phyloP scores from a whole-genome alignment of 2,797 vertebrate genomes.

The Melanotaenia nigrans region DNA sequence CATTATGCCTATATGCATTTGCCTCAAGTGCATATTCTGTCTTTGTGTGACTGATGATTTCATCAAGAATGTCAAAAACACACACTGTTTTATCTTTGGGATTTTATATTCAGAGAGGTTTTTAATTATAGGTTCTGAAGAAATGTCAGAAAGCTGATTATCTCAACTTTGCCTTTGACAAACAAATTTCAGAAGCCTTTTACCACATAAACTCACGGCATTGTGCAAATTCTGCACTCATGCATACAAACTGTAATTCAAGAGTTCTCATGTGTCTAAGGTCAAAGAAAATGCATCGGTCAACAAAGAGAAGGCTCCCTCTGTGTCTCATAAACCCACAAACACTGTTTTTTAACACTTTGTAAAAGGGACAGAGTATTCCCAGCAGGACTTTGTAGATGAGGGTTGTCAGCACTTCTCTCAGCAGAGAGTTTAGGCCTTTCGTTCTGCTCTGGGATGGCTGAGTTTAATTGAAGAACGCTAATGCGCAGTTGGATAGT shows the following conservation, averaged over 20 bases:
- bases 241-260: constrained; percentile 27
- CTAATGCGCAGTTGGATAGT: constrained; percentile 74
- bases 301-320: constrained; percentile 46
- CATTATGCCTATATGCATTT: not conserved
- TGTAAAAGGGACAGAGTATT: constrained; percentile 66
- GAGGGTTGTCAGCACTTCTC: constrained; percentile 75
- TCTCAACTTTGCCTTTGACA: constrained; percentile 5
- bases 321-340: constrained; percentile 24
- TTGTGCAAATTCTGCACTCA: constrained; percentile 2
- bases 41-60: constrained; percentile 18
- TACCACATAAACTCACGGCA: not conserved
- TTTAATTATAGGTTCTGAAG: constrained; percentile 23
- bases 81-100: constrained; percentile 7
- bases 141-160: constrained; percentile 25
- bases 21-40: not conserved
- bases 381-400: constrained; percentile 70
- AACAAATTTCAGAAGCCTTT: constrained; percentile 4
- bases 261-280: constrained; percentile 25
- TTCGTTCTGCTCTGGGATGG: constrained; percentile 69
- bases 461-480: constrained; percentile 78
- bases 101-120: constrained; percentile 16
- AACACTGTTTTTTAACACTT: constrained; percentile 30
- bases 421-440: constrained; percentile 71
- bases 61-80: constrained; percentile 11
- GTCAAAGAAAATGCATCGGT: constrained; percentile 47